Evolutionary conservation across 37 sponge, comb jelly and placozoan genomes (phyloP), one percentile per base, ranked within the genome.

Genomic region (Lycopodina hypogea): DNA sequence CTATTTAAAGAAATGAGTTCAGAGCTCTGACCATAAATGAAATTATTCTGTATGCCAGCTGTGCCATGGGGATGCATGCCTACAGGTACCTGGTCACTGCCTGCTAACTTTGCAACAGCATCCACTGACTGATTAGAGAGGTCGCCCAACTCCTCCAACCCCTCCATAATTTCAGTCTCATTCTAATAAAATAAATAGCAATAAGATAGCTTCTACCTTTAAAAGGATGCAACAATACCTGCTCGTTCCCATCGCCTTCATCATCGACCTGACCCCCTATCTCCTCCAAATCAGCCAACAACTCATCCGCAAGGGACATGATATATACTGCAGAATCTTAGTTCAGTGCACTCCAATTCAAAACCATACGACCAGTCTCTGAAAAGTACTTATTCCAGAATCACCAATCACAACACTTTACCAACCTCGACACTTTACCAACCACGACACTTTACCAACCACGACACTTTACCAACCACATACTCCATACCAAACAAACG

Each of bases 241-340:
- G 8, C 4, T 3, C 29, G 9, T 9, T 3, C 24, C 50, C 70
- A 22, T 82, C 80, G 30, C 79, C 61, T 30, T 79, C 81, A 7
- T 83, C 72, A 45, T 86, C 83, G 17, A 33, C 57, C 45, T 94
- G 91, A 40, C 83, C 85, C 37, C 82, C 94, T 59, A 86, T 68
- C 55, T 97, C 98, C 35, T 95, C 93, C 24, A 97, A 68, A 78
- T 97, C 98, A 41, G 96, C 96, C 55, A 97, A 63, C n/a, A 97
- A 78, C 69, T 97, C 98, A 56, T 97, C 98, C 0, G 98, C 98
- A 8, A 97, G 78, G 52, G 98, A 97, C 98, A 97, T 97, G 2
- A 29, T 74, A 24, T 6, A 59, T 3, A 8, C 8, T 12, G 18
- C 4, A 26, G 28, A 59, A 18, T 45, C 9, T 45, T 45, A 9